Conservation (phyloP, 2,888 invertebrate species). For the Sminthurides aquaticus region DNA sequence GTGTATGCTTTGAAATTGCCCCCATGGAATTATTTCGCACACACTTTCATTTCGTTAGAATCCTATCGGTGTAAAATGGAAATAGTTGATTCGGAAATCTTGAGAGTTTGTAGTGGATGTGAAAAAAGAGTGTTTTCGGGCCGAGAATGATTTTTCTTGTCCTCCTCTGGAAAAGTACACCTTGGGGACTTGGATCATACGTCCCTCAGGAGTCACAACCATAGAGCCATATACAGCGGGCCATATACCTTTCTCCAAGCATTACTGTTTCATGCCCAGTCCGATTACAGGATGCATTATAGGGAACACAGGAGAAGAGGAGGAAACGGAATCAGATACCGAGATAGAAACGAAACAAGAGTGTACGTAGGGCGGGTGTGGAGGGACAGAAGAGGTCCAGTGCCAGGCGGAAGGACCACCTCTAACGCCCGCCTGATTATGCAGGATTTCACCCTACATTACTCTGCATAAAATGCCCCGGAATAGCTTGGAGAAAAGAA, state of each 20-base stretch:
- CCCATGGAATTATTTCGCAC: slow-evolving; percentile 34
- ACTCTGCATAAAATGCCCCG: slow-evolving; percentile 23
- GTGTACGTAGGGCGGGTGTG: no score
- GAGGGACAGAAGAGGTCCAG: no score
- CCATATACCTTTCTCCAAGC: slow-evolving; percentile 15
- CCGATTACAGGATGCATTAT: slow-evolving; percentile 29
- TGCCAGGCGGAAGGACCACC: no score
- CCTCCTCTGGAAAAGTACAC: slow-evolving; percentile 35
- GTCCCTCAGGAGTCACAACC: slow-evolving; percentile 37
- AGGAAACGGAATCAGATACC: no score
- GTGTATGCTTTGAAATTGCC: slow-evolving; percentile 23
- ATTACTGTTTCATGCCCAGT: slow-evolving; percentile 30
- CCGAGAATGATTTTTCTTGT: slow-evolving; percentile 42
- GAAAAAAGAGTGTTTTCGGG: slow-evolving; percentile 35
- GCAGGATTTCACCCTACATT: slow-evolving; percentile 26
- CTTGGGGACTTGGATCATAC: slow-evolving; percentile 36
- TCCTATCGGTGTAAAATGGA: slow-evolving; percentile 32
- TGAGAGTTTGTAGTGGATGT: slow-evolving; percentile 26
- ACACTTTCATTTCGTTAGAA: slow-evolving; percentile 30
- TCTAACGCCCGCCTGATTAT: slow-evolving; percentile 26
- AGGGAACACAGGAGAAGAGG: background rate
- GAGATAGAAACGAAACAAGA: no score
- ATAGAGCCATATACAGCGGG: slow-evolving; percentile 8
- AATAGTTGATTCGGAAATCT: slow-evolving; percentile 35
- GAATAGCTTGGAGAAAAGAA: slow-evolving; percentile 16